Base-by-base conservation (phyloP, 2,888 invertebrate species). In the Sinhomidia bicolor region DNA sequence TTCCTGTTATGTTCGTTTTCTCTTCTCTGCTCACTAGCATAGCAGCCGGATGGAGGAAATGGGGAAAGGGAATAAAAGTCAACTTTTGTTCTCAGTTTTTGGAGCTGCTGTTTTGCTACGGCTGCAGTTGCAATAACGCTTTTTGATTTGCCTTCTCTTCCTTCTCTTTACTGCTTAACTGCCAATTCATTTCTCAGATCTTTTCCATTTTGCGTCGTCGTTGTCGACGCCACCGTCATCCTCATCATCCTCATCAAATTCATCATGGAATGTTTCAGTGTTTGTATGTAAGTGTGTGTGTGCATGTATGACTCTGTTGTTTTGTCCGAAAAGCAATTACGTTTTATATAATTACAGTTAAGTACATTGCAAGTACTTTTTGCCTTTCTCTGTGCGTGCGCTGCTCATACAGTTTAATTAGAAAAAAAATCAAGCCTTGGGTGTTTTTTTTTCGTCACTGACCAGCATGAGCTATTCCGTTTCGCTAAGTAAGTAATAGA, bases 241-340 rank as follows among this genome's bases (percentile, higher is more conserved):
- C n/a, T 57, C 6, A 17, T 29, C 32, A 65, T 65, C 62, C 29
- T 29, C 62, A 32, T 32, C 14, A 32, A n/a, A 3, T 29, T 17
- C 32, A 3, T 29, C 14, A 17, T n/a, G n/a, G n/a, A n/a, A n/a
- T n/a, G n/a, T n/a, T n/a, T n/a, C n/a, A 12, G 5, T 14, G 29
- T n/a, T 65, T 65, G n/a, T 29, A 60, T 29, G 62, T 65, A n/a
- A n/a, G n/a, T n/a, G n/a, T 65, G 26, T 23, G 10, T 36, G 36
- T 6, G 4, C 5, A 36, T 36, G 36, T 36, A 4, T 36, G 36
- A 36, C 5, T 2, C 5, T 65, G 65, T 12, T n/a, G 5, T 10
- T 36, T 68, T 68, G 7, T 41, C 41, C 1, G 36, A 65, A 29
- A 62, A 68, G 68, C 68, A 68, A 68, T 68, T 68, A 68, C 41